A percentile compares a stretch with the other conserved stretches of the same genome.
Conservation (phyloP, 2,113 vertebrate genomes). For the Leptosomus discolor region DNA sequence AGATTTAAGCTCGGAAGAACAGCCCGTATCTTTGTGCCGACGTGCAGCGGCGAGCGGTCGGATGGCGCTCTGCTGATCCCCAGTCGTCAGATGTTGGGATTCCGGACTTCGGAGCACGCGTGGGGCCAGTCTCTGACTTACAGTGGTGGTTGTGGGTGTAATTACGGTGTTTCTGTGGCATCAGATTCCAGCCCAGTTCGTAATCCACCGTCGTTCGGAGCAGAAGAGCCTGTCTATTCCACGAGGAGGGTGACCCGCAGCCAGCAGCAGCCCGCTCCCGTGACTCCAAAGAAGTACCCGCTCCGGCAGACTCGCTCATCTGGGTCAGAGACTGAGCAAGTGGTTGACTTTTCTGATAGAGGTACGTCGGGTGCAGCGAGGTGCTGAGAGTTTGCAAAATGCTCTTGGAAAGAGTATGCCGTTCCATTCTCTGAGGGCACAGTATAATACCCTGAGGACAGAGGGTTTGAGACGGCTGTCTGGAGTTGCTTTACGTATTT, state of each 20-base stretch:
- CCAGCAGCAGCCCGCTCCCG: constrained; percentile 87
- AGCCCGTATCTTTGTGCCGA: rapidly evolving
- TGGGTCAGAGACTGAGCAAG: constrained; percentile 89
- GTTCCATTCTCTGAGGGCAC: neutral
- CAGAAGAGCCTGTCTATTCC: constrained; percentile 86
- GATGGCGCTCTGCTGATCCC: neutral
- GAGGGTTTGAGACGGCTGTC: neutral
- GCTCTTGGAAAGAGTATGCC: neutral
- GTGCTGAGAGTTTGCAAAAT: neutral
- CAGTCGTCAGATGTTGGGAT: neutral
- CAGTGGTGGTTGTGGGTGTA: neutral
- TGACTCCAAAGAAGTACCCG: constrained; percentile 90
- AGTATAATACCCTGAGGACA: neutral
- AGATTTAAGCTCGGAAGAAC: neutral
- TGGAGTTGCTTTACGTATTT: neutral
- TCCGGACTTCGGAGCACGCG: neutral
- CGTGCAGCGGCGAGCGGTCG: rapidly evolving
- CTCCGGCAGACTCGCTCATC: constrained; percentile 91
- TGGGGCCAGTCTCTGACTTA: neutral
- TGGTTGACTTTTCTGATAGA: constrained; percentile 85
- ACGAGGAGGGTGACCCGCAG: constrained; percentile 91
- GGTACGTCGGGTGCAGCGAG: constrained; percentile 59
- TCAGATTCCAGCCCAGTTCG: constrained; percentile 84
- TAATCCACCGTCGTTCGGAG: constrained; percentile 74
- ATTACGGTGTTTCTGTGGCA: neutral